These are phyloP conservation scores for Contarinia nasturtii DNA, from an alignment of 1,140 invertebrate genomes.

Conservation along the genomic window DNA sequence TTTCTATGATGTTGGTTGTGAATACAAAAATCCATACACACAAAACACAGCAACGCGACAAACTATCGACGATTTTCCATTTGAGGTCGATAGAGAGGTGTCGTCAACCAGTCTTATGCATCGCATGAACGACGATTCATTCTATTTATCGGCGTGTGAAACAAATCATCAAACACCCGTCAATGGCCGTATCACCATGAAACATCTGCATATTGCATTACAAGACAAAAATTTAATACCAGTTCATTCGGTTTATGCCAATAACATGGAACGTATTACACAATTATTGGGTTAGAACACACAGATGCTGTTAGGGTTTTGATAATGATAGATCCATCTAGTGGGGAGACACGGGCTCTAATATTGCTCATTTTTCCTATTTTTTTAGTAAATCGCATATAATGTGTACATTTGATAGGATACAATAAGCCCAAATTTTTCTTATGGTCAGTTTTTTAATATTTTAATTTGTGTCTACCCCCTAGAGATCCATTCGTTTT, in stretches of 20 bases:
- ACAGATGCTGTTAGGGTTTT: no score
- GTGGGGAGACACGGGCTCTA: no score
- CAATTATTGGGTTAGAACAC: conserved; percentile 6
- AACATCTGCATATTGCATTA: conserved; percentile 32
- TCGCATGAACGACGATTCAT: conserved; percentile 19
- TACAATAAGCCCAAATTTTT: no score
- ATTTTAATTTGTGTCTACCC: no score
- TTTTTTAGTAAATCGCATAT: no score
- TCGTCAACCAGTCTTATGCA: conserved; percentile 25
- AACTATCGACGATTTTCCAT: conserved; percentile 25
- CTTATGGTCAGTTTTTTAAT: no score
- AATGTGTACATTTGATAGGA: no score
- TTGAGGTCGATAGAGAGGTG: conserved; percentile 30
- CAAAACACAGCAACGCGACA: conserved; percentile 19
- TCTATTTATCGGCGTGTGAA: conserved; percentile 20
- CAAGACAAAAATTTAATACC: conserved; percentile 31
- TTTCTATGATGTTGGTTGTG: conserved; percentile 49
- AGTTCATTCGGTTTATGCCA: conserved; percentile 33
- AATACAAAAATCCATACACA: conserved; percentile 15
- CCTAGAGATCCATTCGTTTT: no score
- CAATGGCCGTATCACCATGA: conserved; percentile 26
- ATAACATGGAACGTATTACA: conserved; percentile 36
- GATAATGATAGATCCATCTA: no score
- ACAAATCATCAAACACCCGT: conserved; percentile 20
- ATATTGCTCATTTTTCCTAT: no score